phyloP scores from a whole-genome alignment of 2,888 invertebrate genomes.

The Lissocephala sabroskyi region DNA sequence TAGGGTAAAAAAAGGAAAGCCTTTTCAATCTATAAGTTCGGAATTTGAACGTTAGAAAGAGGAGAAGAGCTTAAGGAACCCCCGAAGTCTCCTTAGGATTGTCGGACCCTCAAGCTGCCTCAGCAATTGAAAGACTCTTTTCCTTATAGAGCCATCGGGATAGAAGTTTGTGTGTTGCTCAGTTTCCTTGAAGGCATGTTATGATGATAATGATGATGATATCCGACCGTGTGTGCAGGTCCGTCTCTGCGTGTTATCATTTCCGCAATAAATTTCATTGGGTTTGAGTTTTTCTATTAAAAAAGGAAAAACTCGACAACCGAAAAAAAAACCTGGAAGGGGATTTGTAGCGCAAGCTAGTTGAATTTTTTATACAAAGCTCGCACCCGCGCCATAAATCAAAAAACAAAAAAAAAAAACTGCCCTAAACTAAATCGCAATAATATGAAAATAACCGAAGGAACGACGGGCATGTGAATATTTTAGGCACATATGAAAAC shows the following conservation, averaged over 20 bases:
- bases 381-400: conserved; percentile 46
- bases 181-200: too few species aligned
- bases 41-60: too few species aligned
- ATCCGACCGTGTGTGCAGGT: too few species aligned
- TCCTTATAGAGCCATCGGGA: too few species aligned
- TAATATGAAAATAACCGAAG: conserved; percentile 43
- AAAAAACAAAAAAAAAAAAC: conserved; percentile 24
- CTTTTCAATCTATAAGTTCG: too few species aligned
- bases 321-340: conserved; percentile 17
- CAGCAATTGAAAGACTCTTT: too few species aligned
- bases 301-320: conserved; percentile 45
- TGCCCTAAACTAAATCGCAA: conserved; percentile 48
- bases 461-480: conserved; percentile 21
- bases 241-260: conserved; percentile 67
- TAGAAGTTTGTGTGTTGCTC: too few species aligned
- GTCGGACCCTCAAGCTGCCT: too few species aligned
- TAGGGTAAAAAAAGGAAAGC: too few species aligned
- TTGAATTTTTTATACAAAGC: conserved; percentile 11
- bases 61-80: too few species aligned
- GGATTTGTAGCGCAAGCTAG: background rate
- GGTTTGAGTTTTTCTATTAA: conserved; percentile 69
- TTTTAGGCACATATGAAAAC: conserved; percentile 16
- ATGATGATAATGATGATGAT: too few species aligned
- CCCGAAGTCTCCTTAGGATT: too few species aligned
- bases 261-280: conserved; percentile 72